phyloP scores from a whole-genome alignment of 2,113 vertebrate genomes.

The Heterocephalus glaber region DNA sequence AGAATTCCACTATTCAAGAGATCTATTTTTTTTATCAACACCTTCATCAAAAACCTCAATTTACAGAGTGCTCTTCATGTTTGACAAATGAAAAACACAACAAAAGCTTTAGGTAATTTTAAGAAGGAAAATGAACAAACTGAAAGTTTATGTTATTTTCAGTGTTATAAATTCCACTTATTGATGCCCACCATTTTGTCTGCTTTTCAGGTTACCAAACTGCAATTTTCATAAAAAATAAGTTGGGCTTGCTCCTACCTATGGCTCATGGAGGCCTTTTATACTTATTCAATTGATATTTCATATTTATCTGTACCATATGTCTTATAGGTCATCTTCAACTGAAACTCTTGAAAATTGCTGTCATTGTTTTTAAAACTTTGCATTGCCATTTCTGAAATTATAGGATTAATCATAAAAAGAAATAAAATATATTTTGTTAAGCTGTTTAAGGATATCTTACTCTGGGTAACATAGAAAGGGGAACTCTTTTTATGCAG shows the following conservation, averaged over 20 bases:
- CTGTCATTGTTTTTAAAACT: not conserved
- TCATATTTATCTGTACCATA: not conserved
- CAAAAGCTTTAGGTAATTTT: not conserved
- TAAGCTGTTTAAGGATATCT: not conserved
- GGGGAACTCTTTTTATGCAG: not conserved
- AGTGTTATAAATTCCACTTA: not conserved
- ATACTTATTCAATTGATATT: not conserved
- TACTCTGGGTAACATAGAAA: not conserved
- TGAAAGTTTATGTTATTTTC: not conserved
- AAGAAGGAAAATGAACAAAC: not conserved
- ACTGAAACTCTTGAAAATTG: not conserved
- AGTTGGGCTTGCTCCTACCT: not conserved
- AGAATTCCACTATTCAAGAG: not conserved
- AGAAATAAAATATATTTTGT: not conserved
- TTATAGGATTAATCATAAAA: not conserved
- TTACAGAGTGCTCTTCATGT: not conserved
- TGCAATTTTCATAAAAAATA: not conserved
- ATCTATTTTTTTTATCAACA: not conserved
- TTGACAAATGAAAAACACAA: not conserved
- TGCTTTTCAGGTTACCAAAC: not conserved
- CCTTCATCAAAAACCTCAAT: not conserved
- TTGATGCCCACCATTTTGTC: not conserved
- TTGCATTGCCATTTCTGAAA: not conserved
- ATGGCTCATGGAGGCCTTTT: accelerated
- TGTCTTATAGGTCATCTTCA: not conserved